Base-by-base conservation (phyloP, 1,140 invertebrate genomes). In the Rhynchophorus ferrugineus region DNA sequence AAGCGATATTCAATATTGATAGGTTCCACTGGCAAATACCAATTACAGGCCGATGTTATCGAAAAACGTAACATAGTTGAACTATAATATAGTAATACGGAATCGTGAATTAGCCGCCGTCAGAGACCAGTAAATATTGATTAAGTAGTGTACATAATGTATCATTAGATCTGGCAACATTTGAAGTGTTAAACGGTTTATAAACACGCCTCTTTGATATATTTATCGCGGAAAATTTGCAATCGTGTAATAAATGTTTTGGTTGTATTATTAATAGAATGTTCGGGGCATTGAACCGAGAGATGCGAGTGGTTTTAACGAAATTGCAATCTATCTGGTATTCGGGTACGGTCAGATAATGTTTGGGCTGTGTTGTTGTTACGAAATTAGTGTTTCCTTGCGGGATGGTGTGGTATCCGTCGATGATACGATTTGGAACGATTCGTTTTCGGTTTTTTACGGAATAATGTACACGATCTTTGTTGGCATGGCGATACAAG, bases 241-340 rank as follows among this genome's bases (percentile, higher is more conserved):
- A 50, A 50, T 50, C 48, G 36, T 43, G 48, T 20, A 50, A 50
- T 50, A 42, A 50, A 50, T 50, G 48, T 50, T 50, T 50, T 34
- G 39, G 39, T 39, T 18, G 44, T 22, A 34, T 19, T 19, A 39
- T 39, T 50, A 50, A 38, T 34, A 42, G 42, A 43, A 50, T 38
- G 34, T 35, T 43, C 43, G 19, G 48, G 43, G 38, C 48, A 50
- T 43, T 18, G 48, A 50, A 42, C 48, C 36, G 33, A 50, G 39
- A 50, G 17, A 29, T 18, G 3, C 34, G 35, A 34, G 34, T 21
- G 36, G 21, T 29, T 24, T 49, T 41, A 34, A 13, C 13, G 8
- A 44, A 41, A 20, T 41, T n/a, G 38, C 38, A 41, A 41, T 41
- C 11, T 41, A 41, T 41, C 2, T 5, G 7, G 11, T 11, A 33